These are phyloP conservation scores for Irena cyanogastra DNA, from an alignment of 2,113 vertebrate species.

Conservation along the genomic window DNA sequence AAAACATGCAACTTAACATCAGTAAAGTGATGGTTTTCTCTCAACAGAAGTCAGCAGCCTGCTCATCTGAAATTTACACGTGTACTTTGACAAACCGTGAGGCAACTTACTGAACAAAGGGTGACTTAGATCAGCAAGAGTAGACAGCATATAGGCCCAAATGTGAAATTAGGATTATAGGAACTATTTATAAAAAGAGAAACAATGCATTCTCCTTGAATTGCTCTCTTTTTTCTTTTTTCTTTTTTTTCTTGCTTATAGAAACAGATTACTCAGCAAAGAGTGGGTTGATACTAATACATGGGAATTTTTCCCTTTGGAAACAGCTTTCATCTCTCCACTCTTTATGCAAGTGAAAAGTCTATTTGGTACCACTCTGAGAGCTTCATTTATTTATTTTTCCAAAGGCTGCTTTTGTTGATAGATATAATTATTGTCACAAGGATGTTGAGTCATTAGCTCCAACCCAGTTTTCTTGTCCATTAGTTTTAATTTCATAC, in stretches of 20 bases:
- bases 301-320: slow-evolving; percentile 2
- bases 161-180: background rate
- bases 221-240: background rate
- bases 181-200: background rate
- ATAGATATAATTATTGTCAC: background rate
- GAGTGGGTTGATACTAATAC: slow-evolving; percentile 19
- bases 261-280: slow-evolving; percentile 25
- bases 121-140: background rate
- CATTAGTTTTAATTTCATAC: slow-evolving; percentile 22
- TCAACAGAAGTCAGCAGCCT: background rate
- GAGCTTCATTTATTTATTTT: background rate
- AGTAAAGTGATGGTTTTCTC: background rate
- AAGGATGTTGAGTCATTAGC: background rate
- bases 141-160: background rate
- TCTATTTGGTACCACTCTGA: background rate
- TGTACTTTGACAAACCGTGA: background rate
- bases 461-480: background rate
- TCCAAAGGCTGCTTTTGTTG: background rate
- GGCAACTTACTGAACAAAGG: background rate
- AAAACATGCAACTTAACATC: background rate
- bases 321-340: background rate
- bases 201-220: slow-evolving; percentile 1
- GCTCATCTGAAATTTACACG: background rate
- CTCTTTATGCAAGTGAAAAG: background rate
- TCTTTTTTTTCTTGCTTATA: background rate